Conservation (phyloP, 2,797 vertebrate genomes). For the Tachyglossus aculeatus region DNA sequence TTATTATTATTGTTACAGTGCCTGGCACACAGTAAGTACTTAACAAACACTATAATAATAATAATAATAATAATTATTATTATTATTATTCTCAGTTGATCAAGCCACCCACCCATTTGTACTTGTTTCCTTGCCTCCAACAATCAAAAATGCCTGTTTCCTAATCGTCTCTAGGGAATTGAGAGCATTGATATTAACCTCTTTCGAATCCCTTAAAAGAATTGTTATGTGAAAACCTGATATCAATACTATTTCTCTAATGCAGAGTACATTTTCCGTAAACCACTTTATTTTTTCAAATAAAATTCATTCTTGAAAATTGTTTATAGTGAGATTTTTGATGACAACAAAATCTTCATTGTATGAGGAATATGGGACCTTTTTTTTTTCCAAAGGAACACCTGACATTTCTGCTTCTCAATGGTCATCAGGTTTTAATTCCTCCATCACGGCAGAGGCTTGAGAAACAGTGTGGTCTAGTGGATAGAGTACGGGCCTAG, state of each 20-base stretch:
- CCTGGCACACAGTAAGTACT: too few species aligned
- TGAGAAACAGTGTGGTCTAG: constrained; percentile 27
- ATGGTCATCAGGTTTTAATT: constrained; percentile 17
- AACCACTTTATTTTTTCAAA: background rate
- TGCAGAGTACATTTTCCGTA: background rate
- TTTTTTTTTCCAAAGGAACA: constrained; percentile 11
- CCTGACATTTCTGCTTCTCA: background rate
- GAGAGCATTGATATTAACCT: constrained; percentile 42
- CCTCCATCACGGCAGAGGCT: constrained; percentile 14
- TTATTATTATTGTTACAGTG: too few species aligned
- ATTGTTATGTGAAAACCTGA: constrained; percentile 22
- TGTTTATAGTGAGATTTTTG: constrained; percentile 33
- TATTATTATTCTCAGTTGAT: too few species aligned
- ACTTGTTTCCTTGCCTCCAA: constrained; percentile 47
- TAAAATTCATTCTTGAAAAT: constrained; percentile 21
- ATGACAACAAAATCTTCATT: constrained; percentile 23
- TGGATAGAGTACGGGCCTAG: too few species aligned
- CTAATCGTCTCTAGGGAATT: constrained; percentile 22
- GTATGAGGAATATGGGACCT: constrained; percentile 24
- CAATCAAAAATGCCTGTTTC: constrained; percentile 56
- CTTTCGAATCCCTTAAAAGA: constrained; percentile 37
- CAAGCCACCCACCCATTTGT: too few species aligned
- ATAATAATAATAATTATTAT: too few species aligned
- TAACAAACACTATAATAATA: too few species aligned
- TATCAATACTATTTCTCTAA: constrained; percentile 3